Evolutionary conservation across 2,113 vertebrate species (phyloP), one percentile per base, ranked within the genome.

Genomic region (Cebus imitator): DNA sequence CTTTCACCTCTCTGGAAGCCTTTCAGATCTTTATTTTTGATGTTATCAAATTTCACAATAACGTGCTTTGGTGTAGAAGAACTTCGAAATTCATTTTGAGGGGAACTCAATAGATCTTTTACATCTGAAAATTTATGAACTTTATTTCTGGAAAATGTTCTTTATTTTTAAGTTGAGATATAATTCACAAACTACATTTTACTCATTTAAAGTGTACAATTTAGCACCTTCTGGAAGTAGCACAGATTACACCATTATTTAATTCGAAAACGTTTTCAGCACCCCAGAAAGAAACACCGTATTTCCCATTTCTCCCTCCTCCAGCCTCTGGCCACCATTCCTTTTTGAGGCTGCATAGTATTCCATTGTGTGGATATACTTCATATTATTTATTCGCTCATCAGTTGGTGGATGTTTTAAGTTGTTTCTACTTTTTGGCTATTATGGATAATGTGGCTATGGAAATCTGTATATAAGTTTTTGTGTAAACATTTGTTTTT

Each of bases 381-480:
- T n/a, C 17, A n/a, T 70, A 2, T 70, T 70, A 70, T n/a, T 70
- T n/a, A n/a, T n/a, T 0, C 35, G 0, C 32, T n/a, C 17, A 20
- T 70, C 66, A 18, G 35, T 8, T 70, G 66, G 32, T 70, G 66
- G 14, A 70, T 0, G 16, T 70, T 70, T 70, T 70, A 16, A 0
- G 35, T 70, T 70, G 35, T n/a, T 70, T 70, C 35, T 18, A 20
- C 43, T 4, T 70, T 70, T 70, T 70, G 66, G 66, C 17, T 70
- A 8, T 70, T 35, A 70, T n/a, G 66, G 7, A 70, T 70, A 18
- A 17, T 70, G 35, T 17, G 7, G 64, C 64, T 70, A 4, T n/a
- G 6, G 6, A 6, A 70, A 70, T n/a, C 66, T 70, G 66, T n/a
- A 35, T 8, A 70, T 16, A 16, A 35, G 64, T 30, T 32, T 35